Conservation (phyloP, 2,888 invertebrate genomes). For the Hirtodrosophila histrioides region DNA sequence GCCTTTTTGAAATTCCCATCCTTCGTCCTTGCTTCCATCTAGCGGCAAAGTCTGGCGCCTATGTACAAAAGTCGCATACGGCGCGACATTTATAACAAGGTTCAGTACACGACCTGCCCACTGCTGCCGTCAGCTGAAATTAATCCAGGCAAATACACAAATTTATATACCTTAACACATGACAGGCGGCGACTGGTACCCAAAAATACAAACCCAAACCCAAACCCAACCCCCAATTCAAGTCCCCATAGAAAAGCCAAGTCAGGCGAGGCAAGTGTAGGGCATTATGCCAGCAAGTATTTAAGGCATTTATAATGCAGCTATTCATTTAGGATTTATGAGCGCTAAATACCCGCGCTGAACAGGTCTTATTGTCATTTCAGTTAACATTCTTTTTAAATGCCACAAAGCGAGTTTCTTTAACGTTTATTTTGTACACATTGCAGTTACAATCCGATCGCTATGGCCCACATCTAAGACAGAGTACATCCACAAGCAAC, state of each 20-base stretch:
- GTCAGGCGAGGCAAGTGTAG: constrained; percentile 52
- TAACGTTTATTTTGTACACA: no score
- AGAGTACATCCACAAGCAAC: constrained; percentile 11
- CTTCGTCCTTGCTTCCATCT: constrained; percentile 7
- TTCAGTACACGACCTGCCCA: constrained; percentile 32
- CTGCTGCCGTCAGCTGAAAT: constrained; percentile 32
- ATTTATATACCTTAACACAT: constrained; percentile 13
- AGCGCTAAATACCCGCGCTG: constrained; percentile 28
- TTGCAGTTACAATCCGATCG: constrained; percentile 27
- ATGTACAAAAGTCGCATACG: constrained; percentile 35
- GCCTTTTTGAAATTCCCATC: constrained; percentile 13
- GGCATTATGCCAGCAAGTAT: constrained; percentile 56
- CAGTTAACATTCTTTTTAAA: background rate
- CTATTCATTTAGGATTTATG: constrained; percentile 58
- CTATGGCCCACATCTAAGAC: constrained; percentile 26
- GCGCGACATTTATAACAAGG: constrained; percentile 35
- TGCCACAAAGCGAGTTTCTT: no score
- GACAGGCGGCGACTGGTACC: constrained; percentile 13
- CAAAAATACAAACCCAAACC: background rate
- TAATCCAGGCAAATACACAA: constrained; percentile 42
- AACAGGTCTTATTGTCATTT: constrained; percentile 16
- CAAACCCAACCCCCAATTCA: constrained; percentile 6
- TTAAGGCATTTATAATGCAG: constrained; percentile 59
- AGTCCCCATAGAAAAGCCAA: constrained; percentile 38
- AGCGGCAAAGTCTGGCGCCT: constrained; percentile 39